phyloP scores from a whole-genome alignment of 2,888 invertebrate species.

The Zaprionus obscuricornis region DNA sequence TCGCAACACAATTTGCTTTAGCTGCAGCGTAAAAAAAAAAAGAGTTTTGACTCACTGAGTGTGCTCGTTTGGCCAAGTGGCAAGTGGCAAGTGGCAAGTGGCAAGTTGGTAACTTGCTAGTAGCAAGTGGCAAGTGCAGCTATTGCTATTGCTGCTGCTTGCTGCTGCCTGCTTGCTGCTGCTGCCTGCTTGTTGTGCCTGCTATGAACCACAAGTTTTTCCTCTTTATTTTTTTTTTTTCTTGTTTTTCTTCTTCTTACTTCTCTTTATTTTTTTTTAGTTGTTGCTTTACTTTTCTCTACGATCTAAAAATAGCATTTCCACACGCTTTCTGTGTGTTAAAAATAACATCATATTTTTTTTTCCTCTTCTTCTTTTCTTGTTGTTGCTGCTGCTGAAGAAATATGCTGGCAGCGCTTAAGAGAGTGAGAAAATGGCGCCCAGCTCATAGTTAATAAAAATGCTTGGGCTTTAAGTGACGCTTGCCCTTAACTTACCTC shows the following conservation, averaged over 20 bases:
- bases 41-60: too few species aligned
- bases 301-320: constrained; percentile 71
- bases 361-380: constrained; percentile 41
- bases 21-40: constrained; percentile 28
- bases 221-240: constrained; percentile 2
- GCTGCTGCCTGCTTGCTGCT: too few species aligned
- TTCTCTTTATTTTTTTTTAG: neutral
- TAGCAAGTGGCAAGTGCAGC: constrained; percentile 34
- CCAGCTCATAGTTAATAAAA: constrained; percentile 74
- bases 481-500: neutral
- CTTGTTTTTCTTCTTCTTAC: constrained; percentile 15
- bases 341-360: constrained; percentile 76
- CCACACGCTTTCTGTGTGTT: constrained; percentile 77
- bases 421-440: constrained; percentile 60
- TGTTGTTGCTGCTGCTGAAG: constrained; percentile 33
- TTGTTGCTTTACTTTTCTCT: constrained; percentile 37
- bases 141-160: constrained; percentile 14
- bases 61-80: constrained; percentile 28
- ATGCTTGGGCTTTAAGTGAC: constrained; percentile 67
- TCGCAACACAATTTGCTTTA: constrained; percentile 1
- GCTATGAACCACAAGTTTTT: constrained; percentile 49
- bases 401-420: constrained; percentile 67
- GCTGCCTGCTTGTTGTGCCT: neutral
- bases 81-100: constrained; percentile 24
- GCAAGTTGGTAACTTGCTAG: constrained; percentile 23